phyloP scores from a whole-genome alignment of 2,113 vertebrate genomes.

The Lophius piscatorius region DNA sequence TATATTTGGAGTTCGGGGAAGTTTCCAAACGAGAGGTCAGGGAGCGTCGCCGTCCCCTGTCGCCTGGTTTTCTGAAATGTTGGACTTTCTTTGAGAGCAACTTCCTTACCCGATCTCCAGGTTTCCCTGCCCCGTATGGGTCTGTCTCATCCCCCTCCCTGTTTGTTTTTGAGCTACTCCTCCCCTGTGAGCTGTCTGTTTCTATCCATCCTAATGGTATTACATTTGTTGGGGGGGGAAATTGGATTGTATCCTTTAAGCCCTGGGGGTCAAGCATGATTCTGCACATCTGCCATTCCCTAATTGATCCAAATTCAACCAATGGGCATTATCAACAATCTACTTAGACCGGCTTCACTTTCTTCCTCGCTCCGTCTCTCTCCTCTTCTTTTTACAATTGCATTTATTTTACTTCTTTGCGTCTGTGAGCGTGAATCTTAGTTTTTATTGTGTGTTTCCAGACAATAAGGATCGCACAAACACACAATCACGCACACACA shows the following conservation, averaged over 20 bases:
- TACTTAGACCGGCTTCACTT: constrained; percentile 65
- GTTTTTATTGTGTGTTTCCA: constrained; percentile 1
- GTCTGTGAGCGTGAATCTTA: not conserved
- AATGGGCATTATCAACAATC: constrained; percentile 86
- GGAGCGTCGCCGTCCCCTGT: no score
- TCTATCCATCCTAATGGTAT: constrained; percentile 85
- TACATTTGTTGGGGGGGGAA: constrained; percentile 85
- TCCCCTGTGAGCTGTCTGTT: constrained; percentile 61
- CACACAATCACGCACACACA: not conserved
- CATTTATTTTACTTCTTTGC: not conserved
- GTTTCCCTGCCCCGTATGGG: constrained; percentile 56
- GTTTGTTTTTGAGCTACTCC: constrained; percentile 67
- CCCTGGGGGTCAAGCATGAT: constrained; percentile 81
- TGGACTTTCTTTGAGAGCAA: constrained; percentile 1
- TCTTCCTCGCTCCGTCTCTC: constrained; percentile 50
- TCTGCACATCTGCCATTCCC: constrained; percentile 75
- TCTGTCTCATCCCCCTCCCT: constrained; percentile 23
- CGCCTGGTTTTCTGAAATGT: constrained; percentile 17
- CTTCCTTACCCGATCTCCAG: constrained; percentile 17
- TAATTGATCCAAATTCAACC: constrained; percentile 87
- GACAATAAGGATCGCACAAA: not conserved
- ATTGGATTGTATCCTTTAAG: constrained; percentile 86
- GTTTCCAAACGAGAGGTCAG: no score
- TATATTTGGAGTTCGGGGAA: no score
- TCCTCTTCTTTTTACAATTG: not conserved